Percentiles rank a stretch among this genome's conserved stretches.
Conservation (phyloP, 2,888 invertebrate species). For the Frankliniella fusca region DNA sequence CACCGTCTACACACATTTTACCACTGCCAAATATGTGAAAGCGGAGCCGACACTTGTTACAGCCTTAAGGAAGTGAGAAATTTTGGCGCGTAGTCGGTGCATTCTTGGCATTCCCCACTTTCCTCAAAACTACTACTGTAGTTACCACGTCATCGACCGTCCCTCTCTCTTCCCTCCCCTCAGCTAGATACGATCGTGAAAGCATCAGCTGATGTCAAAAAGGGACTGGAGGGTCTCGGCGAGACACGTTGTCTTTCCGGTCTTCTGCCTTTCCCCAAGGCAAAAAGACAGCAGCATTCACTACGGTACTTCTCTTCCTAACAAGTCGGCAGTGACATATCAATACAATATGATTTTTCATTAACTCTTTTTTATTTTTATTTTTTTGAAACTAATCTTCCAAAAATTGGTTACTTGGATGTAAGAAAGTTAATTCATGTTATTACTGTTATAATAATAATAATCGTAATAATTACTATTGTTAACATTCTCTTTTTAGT, state of each 20-base stretch:
- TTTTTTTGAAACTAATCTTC: background rate
- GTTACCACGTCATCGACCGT: background rate
- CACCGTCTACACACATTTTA: no score
- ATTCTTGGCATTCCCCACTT: background rate
- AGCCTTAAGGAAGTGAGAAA: background rate
- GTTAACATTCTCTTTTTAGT: background rate
- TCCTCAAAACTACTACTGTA: conserved; percentile 1
- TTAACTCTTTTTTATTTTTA: background rate
- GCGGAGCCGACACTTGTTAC: no score
- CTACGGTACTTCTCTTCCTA: background rate
- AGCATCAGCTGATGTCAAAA: no score
- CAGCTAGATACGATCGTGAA: no score
- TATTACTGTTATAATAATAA: background rate
- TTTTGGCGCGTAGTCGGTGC: background rate
- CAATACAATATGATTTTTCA: background rate
- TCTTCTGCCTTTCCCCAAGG: no score
- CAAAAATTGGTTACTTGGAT: conserved; percentile 1
- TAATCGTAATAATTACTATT: background rate
- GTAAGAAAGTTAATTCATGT: conserved; percentile 23
- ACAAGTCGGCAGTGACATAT: background rate
- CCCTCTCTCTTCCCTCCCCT: background rate
- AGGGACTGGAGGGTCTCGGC: no score
- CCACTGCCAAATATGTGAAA: no score
- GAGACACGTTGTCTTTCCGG: no score
- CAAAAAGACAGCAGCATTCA: background rate